Conservation (phyloP, 2,797 vertebrate species). For the Heliangelus exortis region DNA sequence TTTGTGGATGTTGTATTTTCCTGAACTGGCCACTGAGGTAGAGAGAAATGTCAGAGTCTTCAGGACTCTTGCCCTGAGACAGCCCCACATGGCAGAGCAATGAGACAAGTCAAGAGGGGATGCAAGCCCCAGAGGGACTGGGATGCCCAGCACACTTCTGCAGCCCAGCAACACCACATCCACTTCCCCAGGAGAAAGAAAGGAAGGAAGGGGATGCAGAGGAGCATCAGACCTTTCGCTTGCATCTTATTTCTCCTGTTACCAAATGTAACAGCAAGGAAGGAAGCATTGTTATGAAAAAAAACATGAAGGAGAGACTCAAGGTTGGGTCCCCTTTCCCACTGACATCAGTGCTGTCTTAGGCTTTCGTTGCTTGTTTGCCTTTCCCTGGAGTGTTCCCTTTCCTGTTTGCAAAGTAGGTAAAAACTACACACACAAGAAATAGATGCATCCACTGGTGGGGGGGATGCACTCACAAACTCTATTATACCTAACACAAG, state of each 20-base stretch:
- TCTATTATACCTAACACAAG: fast-evolving
- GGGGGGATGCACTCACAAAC: not conserved
- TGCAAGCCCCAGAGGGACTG: not conserved
- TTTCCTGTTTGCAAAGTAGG: not conserved
- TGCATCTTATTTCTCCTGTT: not conserved
- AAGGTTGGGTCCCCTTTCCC: not conserved
- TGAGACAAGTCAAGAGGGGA: not conserved
- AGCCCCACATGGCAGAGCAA: fast-evolving
- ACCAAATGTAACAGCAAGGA: not conserved
- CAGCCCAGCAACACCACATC: not conserved
- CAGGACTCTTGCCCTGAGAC: not conserved
- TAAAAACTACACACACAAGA: not conserved
- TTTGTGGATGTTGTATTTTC: not conserved
- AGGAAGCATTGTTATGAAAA: not conserved
- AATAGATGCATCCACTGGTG: fast-evolving
- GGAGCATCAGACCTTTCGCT: not conserved
- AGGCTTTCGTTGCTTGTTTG: not conserved
- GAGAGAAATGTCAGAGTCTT: not conserved
- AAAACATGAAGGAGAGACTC: not conserved
- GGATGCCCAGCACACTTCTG: not conserved
- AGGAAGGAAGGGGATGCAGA: not conserved
- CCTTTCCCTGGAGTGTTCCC: not conserved
- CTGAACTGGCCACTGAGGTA: not conserved
- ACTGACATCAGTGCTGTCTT: not conserved
- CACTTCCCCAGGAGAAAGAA: not conserved